phyloP scores from a whole-genome alignment of 2,888 invertebrate genomes.

The Orthosia gracilis region DNA sequence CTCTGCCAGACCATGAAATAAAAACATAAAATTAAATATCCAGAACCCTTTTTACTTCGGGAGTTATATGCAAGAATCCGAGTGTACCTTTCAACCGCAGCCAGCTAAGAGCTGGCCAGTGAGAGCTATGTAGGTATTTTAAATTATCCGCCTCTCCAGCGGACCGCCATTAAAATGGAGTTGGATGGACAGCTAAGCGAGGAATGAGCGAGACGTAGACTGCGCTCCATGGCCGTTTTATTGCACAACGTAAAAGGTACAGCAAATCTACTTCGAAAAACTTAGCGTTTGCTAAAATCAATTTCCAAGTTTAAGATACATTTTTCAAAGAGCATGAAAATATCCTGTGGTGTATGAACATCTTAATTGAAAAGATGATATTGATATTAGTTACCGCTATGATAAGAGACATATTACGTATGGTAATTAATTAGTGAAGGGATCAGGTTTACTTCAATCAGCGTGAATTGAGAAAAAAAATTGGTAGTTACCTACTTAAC shows the following conservation, averaged over 20 bases:
- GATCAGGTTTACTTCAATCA: no score
- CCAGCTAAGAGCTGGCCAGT: constrained; percentile 54
- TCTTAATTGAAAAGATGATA: no score
- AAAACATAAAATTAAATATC: constrained; percentile 50
- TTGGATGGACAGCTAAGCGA: constrained; percentile 57
- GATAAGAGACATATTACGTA: neutral
- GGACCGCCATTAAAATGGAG: constrained; percentile 68
- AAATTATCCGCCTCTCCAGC: constrained; percentile 66
- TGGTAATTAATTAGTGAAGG: no score
- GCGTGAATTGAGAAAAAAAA: no score
- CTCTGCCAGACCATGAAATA: constrained; percentile 29
- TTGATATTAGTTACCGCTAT: no score
- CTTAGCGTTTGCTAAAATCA: neutral
- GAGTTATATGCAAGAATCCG: constrained; percentile 59
- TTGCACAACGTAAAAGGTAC: neutral
- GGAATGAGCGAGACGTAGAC: constrained; percentile 47
- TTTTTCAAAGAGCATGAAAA: no score
- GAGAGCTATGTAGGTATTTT: constrained; percentile 67
- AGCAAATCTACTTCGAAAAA: constrained; percentile 21
- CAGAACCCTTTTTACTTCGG: constrained; percentile 49
- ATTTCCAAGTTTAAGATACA: no score
- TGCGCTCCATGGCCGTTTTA: constrained; percentile 14
- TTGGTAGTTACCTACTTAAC: no score
- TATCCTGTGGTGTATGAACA: no score
- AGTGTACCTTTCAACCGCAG: constrained; percentile 66